phyloP scores from a whole-genome alignment of 2,888 invertebrate genomes.

The Cepaea hortensis region DNA sequence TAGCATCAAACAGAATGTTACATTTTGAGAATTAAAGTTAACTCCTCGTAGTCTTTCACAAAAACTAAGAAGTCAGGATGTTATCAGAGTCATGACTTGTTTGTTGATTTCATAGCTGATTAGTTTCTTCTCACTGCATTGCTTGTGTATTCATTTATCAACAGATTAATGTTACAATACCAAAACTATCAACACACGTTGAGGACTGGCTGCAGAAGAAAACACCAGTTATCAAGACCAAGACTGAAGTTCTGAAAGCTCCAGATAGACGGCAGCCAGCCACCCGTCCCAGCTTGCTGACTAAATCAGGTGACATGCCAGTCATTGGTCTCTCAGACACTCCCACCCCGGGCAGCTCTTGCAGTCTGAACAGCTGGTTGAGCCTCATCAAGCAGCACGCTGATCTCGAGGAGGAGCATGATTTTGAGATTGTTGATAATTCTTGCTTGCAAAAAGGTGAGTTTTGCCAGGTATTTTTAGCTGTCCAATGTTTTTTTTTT shows the following conservation, averaged over 20 bases:
- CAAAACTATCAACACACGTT: constrained; percentile 61
- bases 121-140: no score
- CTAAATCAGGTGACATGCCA: constrained; percentile 53
- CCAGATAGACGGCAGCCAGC: background rate
- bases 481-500: no score
- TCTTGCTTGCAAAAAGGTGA: constrained; percentile 46
- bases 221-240: constrained; percentile 37
- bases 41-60: no score
- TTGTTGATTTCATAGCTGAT: no score
- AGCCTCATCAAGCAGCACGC: constrained; percentile 69
- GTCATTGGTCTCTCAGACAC: constrained; percentile 38
- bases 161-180: constrained; percentile 68
- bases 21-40: no score
- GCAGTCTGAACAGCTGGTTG: constrained; percentile 72
- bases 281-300: constrained; percentile 12
- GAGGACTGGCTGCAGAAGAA: constrained; percentile 68
- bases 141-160: background rate
- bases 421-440: constrained; percentile 69
- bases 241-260: background rate
- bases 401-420: constrained; percentile 70
- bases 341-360: constrained; percentile 53
- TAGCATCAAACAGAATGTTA: no score
- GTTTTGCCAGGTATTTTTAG: background rate
- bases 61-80: no score
- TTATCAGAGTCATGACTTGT: no score